Conservation (phyloP, 2,797 vertebrate species). For the Loriculus beryllinus region DNA sequence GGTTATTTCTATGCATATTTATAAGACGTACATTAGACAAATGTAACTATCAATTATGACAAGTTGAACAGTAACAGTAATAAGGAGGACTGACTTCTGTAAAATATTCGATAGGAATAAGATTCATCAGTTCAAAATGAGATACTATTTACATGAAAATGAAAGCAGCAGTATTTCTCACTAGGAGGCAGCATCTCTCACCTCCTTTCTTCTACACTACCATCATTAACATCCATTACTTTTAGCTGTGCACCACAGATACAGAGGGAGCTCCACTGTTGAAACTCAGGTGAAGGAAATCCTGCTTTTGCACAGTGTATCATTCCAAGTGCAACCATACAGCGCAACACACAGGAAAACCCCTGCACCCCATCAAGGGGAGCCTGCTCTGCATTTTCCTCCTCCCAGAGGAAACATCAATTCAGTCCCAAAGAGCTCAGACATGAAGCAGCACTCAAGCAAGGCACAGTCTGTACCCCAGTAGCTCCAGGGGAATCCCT, state of each 20-base stretch:
- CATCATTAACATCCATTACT: background rate
- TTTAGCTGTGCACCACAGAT: background rate
- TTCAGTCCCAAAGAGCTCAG: background rate
- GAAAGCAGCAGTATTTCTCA: background rate
- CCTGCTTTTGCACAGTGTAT: background rate
- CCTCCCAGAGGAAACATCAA: background rate
- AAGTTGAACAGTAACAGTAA: background rate
- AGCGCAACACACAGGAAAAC: fast-evolving
- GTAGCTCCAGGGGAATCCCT: background rate
- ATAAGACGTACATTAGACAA: background rate
- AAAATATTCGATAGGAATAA: background rate
- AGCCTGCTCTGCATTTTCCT: background rate
- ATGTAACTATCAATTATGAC: background rate
- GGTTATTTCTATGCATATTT: background rate
- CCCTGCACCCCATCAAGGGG: background rate
- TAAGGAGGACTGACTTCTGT: background rate
- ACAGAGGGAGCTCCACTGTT: background rate
- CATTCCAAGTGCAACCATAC: background rate
- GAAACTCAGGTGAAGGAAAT: background rate
- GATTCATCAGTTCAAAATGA: background rate
- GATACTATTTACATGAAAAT: background rate
- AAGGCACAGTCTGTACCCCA: background rate
- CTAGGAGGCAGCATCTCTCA: background rate
- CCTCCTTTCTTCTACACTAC: background rate
- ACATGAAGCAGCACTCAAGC: background rate